A percentile compares a stretch with the other conserved stretches of the same genome.
These are phyloP conservation scores for Cephus runcator DNA, from an alignment of 2,888 invertebrate genomes.

Conservation along the genomic window DNA sequence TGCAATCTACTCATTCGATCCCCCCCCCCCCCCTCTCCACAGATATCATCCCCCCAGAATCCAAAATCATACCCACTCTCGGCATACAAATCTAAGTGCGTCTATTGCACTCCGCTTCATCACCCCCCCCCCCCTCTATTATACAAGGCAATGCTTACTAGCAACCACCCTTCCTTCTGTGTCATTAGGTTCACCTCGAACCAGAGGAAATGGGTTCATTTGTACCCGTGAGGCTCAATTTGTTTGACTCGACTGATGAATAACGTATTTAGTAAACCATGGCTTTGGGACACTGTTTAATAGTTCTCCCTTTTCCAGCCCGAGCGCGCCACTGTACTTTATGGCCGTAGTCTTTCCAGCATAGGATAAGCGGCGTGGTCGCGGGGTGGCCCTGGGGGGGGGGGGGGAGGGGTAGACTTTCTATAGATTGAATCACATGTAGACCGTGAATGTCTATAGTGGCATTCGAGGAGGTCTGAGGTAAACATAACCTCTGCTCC, in stretches of 20 bases:
- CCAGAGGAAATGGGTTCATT: constrained; percentile 5
- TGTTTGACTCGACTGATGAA: constrained; percentile 15
- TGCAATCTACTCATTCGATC: not conserved
- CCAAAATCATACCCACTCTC: not conserved
- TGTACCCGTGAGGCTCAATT: constrained; percentile 13
- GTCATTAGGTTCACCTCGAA: not conserved
- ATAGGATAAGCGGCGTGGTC: not conserved
- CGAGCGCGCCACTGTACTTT: not conserved
- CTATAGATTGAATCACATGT: not conserved
- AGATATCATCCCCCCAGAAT: not conserved
- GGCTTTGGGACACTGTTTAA: not conserved
- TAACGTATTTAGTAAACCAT: constrained; percentile 3
- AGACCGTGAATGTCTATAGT: not conserved
- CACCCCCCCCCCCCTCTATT: not conserved
- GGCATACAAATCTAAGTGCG: not conserved
- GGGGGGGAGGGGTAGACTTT: not conserved
- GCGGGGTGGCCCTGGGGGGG: no score
- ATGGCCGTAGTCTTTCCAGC: not conserved
- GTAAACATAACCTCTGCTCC: not conserved
- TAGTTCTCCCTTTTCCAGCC: not conserved
- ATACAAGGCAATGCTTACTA: not conserved
- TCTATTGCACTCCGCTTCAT: not conserved
- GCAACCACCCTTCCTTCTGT: not conserved
- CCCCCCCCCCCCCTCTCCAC: not conserved
- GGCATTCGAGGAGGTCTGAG: not conserved